Conservation (phyloP, 2,888 invertebrate species). For the Heliconius ethilla region DNA sequence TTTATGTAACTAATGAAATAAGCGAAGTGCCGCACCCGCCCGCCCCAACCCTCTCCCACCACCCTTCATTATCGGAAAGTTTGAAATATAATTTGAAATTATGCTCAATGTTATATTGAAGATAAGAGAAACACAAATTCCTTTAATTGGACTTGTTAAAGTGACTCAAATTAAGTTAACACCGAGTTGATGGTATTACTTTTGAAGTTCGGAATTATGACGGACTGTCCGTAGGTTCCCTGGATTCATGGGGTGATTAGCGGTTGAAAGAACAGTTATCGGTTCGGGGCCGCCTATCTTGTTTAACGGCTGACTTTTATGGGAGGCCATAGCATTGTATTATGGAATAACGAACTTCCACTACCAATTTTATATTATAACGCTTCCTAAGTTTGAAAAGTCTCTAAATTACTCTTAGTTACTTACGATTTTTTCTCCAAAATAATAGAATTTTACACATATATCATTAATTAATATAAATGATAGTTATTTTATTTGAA, state of each 20-base stretch:
- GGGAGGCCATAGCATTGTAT: constrained; percentile 62
- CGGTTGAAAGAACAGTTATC: constrained; percentile 72
- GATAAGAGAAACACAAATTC: constrained; percentile 83
- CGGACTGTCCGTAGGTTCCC: constrained; percentile 72
- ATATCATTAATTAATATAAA: neutral
- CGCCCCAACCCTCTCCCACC: constrained; percentile 59
- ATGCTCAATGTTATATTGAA: constrained; percentile 83
- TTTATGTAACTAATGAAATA: constrained; percentile 83
- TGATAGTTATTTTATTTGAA: neutral
- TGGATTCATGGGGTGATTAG: constrained; percentile 71
- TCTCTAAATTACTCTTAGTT: neutral
- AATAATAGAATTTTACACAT: neutral
- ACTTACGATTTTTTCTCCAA: neutral
- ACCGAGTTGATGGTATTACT: constrained; percentile 82
- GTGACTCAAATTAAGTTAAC: constrained; percentile 83
- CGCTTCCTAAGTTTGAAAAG: neutral
- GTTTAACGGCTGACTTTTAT: constrained; percentile 65
- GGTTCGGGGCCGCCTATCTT: constrained; percentile 62
- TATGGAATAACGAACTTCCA: constrained; percentile 45
- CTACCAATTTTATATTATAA: constrained; percentile 30
- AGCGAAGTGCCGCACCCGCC: constrained; percentile 75
- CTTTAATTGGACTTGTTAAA: constrained; percentile 83
- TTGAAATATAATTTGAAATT: constrained; percentile 83
- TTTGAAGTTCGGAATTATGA: constrained; percentile 80
- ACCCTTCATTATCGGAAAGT: constrained; percentile 83